These are phyloP conservation scores for Nesoenas mayeri DNA, from an alignment of 2,113 vertebrate genomes.

Conservation along the genomic window DNA sequence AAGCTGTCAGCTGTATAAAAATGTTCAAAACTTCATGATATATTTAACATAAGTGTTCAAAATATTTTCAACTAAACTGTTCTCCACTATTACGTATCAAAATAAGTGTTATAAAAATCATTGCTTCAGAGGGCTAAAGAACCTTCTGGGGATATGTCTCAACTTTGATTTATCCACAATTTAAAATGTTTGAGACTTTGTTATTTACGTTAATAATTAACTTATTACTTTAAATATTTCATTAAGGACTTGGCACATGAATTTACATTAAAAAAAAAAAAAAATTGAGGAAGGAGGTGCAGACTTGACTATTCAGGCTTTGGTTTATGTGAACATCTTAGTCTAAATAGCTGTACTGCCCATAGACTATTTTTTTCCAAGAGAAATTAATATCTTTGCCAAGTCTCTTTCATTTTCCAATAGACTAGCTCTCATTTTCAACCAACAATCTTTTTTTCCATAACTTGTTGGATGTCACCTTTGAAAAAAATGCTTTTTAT, in stretches of 20 bases:
- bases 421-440: neutral
- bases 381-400: neutral
- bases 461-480: conserved; percentile 23
- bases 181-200: neutral
- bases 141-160: neutral
- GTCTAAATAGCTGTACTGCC: neutral
- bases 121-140: neutral
- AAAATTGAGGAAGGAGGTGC: neutral
- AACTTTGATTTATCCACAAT: neutral
- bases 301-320: neutral
- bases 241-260: neutral
- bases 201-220: neutral
- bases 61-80: neutral
- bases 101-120: neutral
- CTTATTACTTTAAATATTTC: neutral
- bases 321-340: neutral
- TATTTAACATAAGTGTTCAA: neutral
- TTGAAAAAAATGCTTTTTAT: neutral
- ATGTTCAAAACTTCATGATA: neutral
- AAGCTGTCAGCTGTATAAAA: neutral
- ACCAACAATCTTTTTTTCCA: neutral
- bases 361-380: neutral
- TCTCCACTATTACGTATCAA: neutral
- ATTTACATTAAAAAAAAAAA: neutral
- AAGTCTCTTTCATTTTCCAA: neutral